Evolutionary conservation across 1,140 invertebrate species (phyloP).

Genomic region (Aphelenchoides avenae): DNA sequence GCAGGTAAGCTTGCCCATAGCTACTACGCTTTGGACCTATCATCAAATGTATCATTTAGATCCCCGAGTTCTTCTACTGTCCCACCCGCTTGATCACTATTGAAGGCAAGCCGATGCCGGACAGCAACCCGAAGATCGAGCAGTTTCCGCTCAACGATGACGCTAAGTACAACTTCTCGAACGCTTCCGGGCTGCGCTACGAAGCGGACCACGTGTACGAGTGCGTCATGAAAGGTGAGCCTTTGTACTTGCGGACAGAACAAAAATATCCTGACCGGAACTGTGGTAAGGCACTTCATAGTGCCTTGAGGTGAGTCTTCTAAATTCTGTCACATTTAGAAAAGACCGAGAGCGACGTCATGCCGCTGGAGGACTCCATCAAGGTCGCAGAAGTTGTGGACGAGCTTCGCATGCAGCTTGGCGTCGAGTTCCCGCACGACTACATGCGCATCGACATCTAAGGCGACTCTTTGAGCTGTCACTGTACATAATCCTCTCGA

Average conservation of each 20-base stretch:
- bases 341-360: slow-evolving; percentile 2
- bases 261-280: not conserved
- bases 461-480: too few relatives aligned
- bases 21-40: not conserved
- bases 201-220: slow-evolving; percentile 71
- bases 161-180: slow-evolving; percentile 64
- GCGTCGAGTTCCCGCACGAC: not conserved
- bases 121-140: slow-evolving; percentile 7
- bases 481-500: too few relatives aligned
- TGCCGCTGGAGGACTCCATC: slow-evolving; percentile 5
- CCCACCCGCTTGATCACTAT: slow-evolving; percentile 32
- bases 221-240: slow-evolving; percentile 67
- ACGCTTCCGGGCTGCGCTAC: slow-evolving; percentile 71
- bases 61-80: slow-evolving; percentile 39
- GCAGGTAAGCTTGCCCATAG: slow-evolving; percentile 60
- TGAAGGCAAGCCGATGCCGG: slow-evolving; percentile 9
- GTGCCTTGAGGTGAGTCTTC: not conserved
- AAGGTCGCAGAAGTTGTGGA: slow-evolving; percentile 2
- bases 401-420: not conserved
- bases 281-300: not conserved
- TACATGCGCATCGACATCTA: too few relatives aligned
- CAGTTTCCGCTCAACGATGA: slow-evolving; percentile 33
- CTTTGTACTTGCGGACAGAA: not conserved
- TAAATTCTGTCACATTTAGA: not conserved
- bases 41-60: slow-evolving; percentile 8